Evolutionary conservation across 2,113 vertebrate species (phyloP).

Genomic region (Ornithorhynchus anatinus): DNA sequence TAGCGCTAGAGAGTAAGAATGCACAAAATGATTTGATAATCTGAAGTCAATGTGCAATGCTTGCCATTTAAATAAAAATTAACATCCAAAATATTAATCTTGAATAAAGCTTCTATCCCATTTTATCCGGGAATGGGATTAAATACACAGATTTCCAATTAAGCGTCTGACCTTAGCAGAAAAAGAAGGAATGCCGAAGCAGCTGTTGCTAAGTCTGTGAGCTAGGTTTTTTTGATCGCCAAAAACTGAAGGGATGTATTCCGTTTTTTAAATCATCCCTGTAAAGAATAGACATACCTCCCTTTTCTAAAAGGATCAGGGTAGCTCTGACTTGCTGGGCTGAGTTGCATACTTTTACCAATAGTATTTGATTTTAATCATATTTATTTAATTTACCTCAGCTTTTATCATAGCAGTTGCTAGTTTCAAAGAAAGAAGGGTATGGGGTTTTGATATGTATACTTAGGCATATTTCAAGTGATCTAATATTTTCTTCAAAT

Average conservation of each 20-base stretch:
- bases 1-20: neutral
- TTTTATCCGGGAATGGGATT: constrained; percentile 1
- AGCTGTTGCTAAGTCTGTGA: no score
- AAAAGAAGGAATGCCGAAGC: no score
- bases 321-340: neutral
- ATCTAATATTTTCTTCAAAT: neutral
- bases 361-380: neutral
- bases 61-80: constrained; percentile 21
- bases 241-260: no score
- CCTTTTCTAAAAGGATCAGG: constrained; percentile 13
- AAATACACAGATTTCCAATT: constrained; percentile 29
- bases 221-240: no score
- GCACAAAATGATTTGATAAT: constrained; percentile 1
- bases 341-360: neutral
- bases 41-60: constrained; percentile 13
- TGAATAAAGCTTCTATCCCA: constrained; percentile 6
- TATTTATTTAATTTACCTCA: neutral
- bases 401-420: neutral
- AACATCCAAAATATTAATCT: neutral
- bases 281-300: no score
- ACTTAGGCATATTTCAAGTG: neutral
- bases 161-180: no score
- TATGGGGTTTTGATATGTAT: no score
- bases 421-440: neutral
- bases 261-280: no score